Conservation (phyloP, 1,140 invertebrate genomes). For the Leguminivora glycinivorella region DNA sequence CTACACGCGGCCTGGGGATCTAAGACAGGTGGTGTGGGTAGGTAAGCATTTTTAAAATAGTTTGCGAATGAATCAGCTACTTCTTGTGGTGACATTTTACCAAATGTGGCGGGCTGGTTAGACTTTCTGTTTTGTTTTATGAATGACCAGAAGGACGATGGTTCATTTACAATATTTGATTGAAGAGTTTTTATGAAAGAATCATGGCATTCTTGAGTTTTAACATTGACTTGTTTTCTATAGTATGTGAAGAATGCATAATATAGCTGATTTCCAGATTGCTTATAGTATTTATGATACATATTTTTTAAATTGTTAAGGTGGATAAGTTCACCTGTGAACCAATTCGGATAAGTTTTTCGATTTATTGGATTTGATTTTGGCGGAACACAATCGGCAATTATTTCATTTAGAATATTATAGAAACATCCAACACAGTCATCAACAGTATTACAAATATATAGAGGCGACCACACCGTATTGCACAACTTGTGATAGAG, state of each 20-base stretch:
- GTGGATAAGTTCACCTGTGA: background rate
- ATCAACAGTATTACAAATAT: background rate
- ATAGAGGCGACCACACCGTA: background rate
- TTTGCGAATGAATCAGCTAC: background rate
- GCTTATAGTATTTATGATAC: background rate
- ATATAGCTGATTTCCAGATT: background rate
- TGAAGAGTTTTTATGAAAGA: background rate
- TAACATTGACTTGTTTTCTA: background rate
- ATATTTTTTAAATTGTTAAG: background rate
- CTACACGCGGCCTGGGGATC: background rate
- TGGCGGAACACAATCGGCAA: background rate
- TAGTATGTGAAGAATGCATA: background rate
- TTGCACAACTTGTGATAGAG: background rate
- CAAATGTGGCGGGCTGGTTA: background rate
- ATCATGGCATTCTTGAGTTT: background rate
- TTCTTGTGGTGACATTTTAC: background rate
- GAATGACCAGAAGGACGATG: background rate
- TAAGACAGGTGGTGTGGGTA: background rate
- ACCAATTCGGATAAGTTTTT: background rate
- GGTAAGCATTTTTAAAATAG: background rate
- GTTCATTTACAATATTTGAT: background rate
- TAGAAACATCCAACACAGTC: background rate
- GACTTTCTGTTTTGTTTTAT: background rate
- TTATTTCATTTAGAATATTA: background rate
- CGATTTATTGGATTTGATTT: background rate